These are phyloP conservation scores for Astropecten irregularis DNA, from an alignment of 53 echinoderm and acorn worm species.

Conservation along the genomic window DNA sequence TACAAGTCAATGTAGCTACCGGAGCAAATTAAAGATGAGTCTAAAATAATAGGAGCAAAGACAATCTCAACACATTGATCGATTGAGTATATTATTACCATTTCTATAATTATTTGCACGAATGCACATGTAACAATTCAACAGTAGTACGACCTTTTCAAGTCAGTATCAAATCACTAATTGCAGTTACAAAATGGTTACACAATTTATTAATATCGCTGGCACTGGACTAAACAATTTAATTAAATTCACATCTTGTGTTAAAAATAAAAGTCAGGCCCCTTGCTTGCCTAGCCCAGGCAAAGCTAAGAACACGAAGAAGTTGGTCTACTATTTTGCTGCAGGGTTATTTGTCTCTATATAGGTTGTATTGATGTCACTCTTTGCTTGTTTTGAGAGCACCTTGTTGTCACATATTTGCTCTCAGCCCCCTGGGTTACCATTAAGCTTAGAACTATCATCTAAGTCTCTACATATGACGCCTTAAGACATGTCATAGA, in stretches of 20 bases:
- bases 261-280: constrained; percentile 5
- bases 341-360: no score
- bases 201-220: constrained; percentile 36
- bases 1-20: neutral
- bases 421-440: no score
- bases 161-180: neutral
- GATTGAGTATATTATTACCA: neutral
- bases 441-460: no score
- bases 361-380: no score
- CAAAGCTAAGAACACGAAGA: no score
- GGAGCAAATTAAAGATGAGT: neutral
- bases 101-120: constrained; percentile 11
- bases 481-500: no score
- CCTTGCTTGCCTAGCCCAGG: neutral
- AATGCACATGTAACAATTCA: neutral
- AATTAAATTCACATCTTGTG: constrained; percentile 41
- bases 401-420: no score
- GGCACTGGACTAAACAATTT: constrained; percentile 22
- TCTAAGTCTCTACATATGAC: no score
- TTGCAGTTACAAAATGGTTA: constrained; percentile 19
- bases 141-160: constrained; percentile 25
- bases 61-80: neutral
- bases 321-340: no score
- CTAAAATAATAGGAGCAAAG: neutral
- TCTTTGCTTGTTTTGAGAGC: no score